phyloP scores from a whole-genome alignment of 2,113 vertebrate genomes.

The Apaloderma vittatum region DNA sequence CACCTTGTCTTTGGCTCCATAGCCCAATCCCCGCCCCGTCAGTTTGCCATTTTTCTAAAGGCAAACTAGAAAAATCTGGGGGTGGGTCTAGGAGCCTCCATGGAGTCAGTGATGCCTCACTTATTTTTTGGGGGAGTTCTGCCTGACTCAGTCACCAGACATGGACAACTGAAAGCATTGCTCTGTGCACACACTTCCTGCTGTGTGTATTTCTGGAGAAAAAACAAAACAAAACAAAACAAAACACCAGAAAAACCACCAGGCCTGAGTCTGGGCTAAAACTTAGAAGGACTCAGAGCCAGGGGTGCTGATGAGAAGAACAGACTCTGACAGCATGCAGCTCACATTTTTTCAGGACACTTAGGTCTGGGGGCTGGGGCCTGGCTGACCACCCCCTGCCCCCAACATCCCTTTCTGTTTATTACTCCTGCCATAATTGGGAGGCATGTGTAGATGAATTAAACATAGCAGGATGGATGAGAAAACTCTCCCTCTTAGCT shows the following conservation, averaged over 20 bases:
- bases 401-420: constrained; percentile 40
- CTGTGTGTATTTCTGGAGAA: not conserved
- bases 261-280: not conserved
- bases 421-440: constrained; percentile 60
- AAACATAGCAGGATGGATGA: constrained; percentile 73
- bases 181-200: not conserved
- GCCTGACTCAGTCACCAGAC: not conserved
- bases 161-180: not conserved
- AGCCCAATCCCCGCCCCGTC: not conserved
- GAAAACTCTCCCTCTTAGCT: constrained; percentile 79
- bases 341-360: not conserved
- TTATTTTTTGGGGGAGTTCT: not conserved
- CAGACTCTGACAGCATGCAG: not conserved
- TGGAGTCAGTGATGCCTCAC: fast-evolving
- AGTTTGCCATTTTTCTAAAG: not conserved
- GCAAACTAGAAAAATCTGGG: not conserved
- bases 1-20: not conserved
- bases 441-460: constrained; percentile 69
- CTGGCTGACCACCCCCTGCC: not conserved
- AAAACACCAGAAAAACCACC: not conserved
- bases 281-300: not conserved
- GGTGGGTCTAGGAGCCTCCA: not conserved
- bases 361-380: not conserved
- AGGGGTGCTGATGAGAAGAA: not conserved
- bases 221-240: not conserved